phyloP scores from a whole-genome alignment of 1,140 invertebrate species.

The Elymnias hypermnestra region DNA sequence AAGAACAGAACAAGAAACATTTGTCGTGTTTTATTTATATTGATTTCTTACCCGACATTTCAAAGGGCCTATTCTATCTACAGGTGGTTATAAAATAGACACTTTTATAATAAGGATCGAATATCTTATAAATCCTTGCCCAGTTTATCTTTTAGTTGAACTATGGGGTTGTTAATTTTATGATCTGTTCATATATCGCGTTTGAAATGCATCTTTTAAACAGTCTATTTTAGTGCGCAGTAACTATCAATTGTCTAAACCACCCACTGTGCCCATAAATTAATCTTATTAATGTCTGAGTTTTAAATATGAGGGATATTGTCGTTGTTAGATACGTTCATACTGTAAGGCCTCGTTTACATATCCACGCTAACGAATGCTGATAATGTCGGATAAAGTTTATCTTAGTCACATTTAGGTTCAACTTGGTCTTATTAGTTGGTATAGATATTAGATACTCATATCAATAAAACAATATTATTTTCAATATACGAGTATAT shows the following conservation, averaged over 20 bases:
- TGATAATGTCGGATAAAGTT: no score
- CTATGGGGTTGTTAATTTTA: background rate
- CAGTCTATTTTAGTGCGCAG: constrained; percentile 28
- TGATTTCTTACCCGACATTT: no score
- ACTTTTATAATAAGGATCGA: background rate
- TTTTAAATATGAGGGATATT: constrained; percentile 26
- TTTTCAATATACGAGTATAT: no score
- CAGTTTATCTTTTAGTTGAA: background rate
- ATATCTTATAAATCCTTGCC: no score
- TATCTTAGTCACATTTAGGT: no score
- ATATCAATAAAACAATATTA: no score
- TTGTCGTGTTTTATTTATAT: no score
- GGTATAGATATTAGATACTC: no score
- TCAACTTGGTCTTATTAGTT: no score
- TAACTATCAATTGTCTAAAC: constrained; percentile 45
- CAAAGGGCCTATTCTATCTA: no score
- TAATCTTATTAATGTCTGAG: constrained; percentile 46
- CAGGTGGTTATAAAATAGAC: no score
- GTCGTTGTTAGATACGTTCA: constrained; percentile 3
- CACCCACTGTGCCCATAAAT: constrained; percentile 58
- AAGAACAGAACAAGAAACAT: no score
- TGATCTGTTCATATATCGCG: background rate
- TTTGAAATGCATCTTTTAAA: constrained; percentile 19
- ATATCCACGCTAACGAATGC: background rate
- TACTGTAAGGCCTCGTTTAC: constrained; percentile 1